phyloP scores from a whole-genome alignment of 2,797 vertebrate species.

The Monodelphis domestica region DNA sequence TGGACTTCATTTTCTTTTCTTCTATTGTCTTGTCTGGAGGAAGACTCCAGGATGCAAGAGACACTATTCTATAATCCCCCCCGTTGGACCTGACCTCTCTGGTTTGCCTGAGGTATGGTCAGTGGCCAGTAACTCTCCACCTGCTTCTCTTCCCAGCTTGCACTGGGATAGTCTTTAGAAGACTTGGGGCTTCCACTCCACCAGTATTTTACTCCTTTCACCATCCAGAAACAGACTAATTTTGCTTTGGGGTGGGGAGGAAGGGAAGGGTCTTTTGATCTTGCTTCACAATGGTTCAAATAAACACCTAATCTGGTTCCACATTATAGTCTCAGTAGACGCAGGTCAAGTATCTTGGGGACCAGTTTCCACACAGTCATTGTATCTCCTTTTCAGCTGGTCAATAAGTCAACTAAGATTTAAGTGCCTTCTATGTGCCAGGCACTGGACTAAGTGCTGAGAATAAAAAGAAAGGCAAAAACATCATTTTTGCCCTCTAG shows the following conservation, averaged over 20 bases:
- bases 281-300: background rate
- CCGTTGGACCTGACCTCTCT: background rate
- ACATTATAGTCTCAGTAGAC: background rate
- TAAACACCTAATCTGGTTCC: background rate
- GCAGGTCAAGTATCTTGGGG: background rate
- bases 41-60: background rate
- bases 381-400: background rate
- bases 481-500: background rate
- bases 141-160: background rate
- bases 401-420: background rate
- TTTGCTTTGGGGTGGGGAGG: background rate
- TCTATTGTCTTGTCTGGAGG: background rate
- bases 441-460: background rate
- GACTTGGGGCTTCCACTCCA: background rate
- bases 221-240: background rate
- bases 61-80: background rate
- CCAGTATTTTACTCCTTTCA: background rate
- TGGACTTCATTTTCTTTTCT: background rate
- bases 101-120: background rate
- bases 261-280: background rate
- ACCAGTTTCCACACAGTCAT: background rate
- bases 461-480: background rate
- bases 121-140: background rate
- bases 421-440: too few species aligned
- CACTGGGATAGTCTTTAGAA: background rate